These are phyloP conservation scores for Phaethon lepturus DNA, from an alignment of 2,113 vertebrate genomes.

Conservation along the genomic window DNA sequence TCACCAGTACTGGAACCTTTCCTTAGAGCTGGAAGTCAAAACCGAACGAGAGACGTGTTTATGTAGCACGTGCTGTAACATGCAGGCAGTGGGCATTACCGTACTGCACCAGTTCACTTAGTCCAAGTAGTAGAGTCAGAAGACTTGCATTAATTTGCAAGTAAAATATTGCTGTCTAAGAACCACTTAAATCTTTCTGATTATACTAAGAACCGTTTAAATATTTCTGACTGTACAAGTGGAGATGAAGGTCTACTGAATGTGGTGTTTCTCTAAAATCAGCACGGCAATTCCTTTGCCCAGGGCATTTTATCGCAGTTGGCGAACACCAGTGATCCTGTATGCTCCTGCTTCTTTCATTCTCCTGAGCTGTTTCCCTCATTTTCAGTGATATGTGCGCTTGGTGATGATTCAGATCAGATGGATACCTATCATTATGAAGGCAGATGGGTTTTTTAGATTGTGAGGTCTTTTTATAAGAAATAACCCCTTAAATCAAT, in stretches of 20 bases:
- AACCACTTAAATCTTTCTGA: background rate
- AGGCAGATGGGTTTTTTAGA: background rate
- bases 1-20: constrained; percentile 6
- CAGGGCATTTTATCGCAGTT: background rate
- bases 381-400: background rate
- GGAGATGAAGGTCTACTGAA: background rate
- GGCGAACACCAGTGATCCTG: background rate
- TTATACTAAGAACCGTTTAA: background rate
- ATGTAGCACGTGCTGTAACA: background rate
- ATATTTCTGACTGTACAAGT: background rate
- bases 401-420: background rate
- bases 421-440: background rate
- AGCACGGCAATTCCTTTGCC: background rate
- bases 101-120: background rate
- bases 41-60: background rate
- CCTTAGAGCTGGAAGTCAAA: background rate
- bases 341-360: background rate
- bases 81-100: background rate
- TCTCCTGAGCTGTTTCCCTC: background rate
- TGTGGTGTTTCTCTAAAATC: background rate
- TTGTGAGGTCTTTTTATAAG: background rate
- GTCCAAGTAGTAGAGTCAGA: background rate
- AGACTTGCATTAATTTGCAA: background rate
- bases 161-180: background rate
- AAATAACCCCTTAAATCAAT: background rate